Conservation (phyloP, 2,797 vertebrate species). For the Rhinichthys osculus region DNA sequence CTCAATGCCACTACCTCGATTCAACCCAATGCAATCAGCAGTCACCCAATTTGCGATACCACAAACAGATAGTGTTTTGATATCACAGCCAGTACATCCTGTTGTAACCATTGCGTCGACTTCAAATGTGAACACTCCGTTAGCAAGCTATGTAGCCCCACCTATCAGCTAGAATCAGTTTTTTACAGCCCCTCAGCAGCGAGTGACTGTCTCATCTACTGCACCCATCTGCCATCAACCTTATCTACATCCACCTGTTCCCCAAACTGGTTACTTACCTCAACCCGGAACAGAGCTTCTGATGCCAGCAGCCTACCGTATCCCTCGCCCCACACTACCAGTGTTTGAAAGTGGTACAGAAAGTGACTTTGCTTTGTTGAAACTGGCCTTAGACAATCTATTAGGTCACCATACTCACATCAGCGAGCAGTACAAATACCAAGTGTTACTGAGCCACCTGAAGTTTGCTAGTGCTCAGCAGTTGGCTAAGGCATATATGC, state of each 20-base stretch:
- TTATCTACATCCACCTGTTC: not conserved
- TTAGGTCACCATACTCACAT: too few species aligned
- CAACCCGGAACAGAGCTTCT: not conserved
- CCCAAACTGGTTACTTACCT: not conserved
- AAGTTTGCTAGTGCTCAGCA: too few species aligned
- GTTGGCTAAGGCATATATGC: too few species aligned
- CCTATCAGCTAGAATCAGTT: too few species aligned
- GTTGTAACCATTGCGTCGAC: not conserved
- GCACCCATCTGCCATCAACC: not conserved
- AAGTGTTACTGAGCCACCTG: too few species aligned
- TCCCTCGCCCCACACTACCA: too few species aligned
- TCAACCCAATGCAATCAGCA: not conserved
- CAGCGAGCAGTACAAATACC: too few species aligned
- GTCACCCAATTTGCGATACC: too few species aligned
- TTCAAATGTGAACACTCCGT: not conserved
- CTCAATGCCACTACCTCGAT: not conserved
- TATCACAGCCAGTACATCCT: not conserved
- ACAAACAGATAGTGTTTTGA: not conserved
- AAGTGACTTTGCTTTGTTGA: too few species aligned
- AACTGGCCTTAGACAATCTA: too few species aligned
- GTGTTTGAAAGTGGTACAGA: too few species aligned
- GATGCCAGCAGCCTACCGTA: not conserved
- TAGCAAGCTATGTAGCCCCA: not conserved
- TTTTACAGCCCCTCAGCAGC: not conserved
- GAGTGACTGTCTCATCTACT: not conserved